Conservation (phyloP, 1,140 invertebrate genomes). For the Brachionus manjavacas region DNA sequence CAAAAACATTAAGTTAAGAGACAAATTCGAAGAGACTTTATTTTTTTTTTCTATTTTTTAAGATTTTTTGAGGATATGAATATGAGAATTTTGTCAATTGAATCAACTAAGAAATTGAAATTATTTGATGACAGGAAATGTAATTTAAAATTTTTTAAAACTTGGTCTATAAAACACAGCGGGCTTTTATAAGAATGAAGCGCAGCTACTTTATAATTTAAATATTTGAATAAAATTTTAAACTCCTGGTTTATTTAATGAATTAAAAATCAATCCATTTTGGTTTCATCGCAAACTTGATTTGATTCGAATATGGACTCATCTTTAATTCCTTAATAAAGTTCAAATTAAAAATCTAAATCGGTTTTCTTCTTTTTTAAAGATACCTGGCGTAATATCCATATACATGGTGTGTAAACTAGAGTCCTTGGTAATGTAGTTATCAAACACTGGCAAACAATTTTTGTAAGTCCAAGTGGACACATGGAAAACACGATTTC, state of each 20-base stretch:
- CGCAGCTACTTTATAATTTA: too few species aligned
- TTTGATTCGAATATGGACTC: neutral
- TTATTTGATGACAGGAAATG: too few species aligned
- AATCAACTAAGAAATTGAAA: too few species aligned
- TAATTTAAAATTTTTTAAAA: too few species aligned
- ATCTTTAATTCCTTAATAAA: neutral
- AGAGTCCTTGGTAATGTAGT: neutral
- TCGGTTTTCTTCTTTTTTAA: neutral
- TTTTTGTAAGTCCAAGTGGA: constrained; percentile 15
- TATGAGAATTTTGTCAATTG: too few species aligned
- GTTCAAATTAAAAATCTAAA: neutral
- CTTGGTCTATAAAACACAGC: too few species aligned
- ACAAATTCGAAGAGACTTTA: too few species aligned
- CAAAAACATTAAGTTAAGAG: too few species aligned
- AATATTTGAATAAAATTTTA: too few species aligned
- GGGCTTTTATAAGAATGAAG: too few species aligned
- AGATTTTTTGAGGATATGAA: too few species aligned
- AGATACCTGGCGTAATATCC: constrained; percentile 5
- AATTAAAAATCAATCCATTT: neutral
- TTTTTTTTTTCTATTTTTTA: too few species aligned
- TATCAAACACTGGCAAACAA: constrained; percentile 24
- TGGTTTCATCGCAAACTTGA: neutral
- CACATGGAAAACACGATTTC: neutral
- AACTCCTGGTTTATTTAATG: neutral
- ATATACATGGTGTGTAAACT: constrained; percentile 8